phyloP scores from a whole-genome alignment of 2,888 invertebrate species.

The Oscheius sp. region DNA sequence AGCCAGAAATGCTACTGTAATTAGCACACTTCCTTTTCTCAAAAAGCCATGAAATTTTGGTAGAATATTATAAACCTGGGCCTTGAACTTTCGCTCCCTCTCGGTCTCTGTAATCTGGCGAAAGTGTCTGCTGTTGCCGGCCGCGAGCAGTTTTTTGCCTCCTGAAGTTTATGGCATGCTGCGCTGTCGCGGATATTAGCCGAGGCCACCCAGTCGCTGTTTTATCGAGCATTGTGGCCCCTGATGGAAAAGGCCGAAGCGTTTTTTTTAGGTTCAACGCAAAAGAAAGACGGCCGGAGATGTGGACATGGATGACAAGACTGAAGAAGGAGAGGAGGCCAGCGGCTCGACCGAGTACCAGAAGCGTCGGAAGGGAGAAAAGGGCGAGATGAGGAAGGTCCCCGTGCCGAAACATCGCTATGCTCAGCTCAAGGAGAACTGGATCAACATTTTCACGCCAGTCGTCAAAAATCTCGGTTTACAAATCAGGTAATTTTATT shows the following conservation, averaged over 20 bases:
- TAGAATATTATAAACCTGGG: background rate
- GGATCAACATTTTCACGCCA: constrained; percentile 96
- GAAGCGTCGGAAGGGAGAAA: constrained; percentile 56
- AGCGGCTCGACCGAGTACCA: constrained; percentile 36
- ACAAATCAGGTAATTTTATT: constrained; percentile 78
- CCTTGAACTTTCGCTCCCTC: background rate
- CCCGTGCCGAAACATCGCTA: constrained; percentile 93
- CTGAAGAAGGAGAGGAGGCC: constrained; percentile 38
- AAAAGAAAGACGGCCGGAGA: constrained; percentile 54
- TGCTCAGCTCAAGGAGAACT: constrained; percentile 92
- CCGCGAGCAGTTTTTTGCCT: constrained; percentile 12
- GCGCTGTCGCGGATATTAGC: constrained; percentile 19
- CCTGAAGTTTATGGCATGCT: constrained; percentile 24
- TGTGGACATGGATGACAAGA: constrained; percentile 55
- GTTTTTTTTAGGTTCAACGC: constrained; percentile 51
- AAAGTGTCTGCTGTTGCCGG: background rate
- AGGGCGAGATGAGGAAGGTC: constrained; percentile 75
- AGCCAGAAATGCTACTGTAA: too few species aligned
- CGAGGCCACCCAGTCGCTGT: constrained; percentile 15
- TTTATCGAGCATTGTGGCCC: constrained; percentile 24
- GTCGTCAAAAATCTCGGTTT: constrained; percentile 93
- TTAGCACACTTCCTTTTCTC: too few species aligned
- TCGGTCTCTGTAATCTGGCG: background rate
- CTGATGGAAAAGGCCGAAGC: constrained; percentile 10
- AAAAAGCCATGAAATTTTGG: too few species aligned